Percentiles rank a stretch among this genome's conserved stretches.
Evolutionary conservation across 2,888 invertebrate species (phyloP).

Genomic region (Spodoptera littoralis): DNA sequence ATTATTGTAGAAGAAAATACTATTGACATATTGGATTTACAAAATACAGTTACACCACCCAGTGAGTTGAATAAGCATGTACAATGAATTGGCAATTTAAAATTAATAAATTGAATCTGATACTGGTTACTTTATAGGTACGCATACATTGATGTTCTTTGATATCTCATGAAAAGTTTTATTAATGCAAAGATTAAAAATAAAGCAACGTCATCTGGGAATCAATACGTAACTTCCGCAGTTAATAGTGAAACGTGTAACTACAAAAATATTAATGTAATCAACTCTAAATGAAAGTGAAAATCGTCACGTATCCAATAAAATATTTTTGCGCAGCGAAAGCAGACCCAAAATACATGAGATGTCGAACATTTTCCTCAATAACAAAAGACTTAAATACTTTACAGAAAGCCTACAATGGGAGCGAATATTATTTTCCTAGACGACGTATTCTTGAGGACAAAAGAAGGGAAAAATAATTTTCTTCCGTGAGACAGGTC

Average conservation of each 20-base stretch:
- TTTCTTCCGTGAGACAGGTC: constrained; percentile 77
- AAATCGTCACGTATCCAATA: constrained; percentile 46
- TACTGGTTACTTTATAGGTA: too few relatives aligned
- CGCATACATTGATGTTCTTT: too few relatives aligned
- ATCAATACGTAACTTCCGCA: too few relatives aligned
- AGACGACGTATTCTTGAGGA: constrained; percentile 72
- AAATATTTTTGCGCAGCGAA: constrained; percentile 45
- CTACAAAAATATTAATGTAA: too few relatives aligned
- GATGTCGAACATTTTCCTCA: constrained; percentile 33
- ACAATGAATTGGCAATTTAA: constrained; percentile 11
- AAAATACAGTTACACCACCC: constrained; percentile 29
- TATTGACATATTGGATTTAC: constrained; percentile 35
- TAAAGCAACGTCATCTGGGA: too few relatives aligned
- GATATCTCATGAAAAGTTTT: too few relatives aligned
- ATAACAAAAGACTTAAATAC: constrained; percentile 29
- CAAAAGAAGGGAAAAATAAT: constrained; percentile 83
- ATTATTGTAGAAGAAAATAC: constrained; percentile 18
- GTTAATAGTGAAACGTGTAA: too few relatives aligned
- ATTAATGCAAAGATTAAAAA: too few relatives aligned
- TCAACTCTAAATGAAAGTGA: constrained; percentile 30
- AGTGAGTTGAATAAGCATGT: background rate
- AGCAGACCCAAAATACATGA: constrained; percentile 35
- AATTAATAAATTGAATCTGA: background rate
- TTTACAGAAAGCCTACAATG: constrained; percentile 58
- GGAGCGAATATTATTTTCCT: constrained; percentile 70